Conservation (phyloP, 2,888 invertebrate genomes). For the Eupithecia centaureata region DNA sequence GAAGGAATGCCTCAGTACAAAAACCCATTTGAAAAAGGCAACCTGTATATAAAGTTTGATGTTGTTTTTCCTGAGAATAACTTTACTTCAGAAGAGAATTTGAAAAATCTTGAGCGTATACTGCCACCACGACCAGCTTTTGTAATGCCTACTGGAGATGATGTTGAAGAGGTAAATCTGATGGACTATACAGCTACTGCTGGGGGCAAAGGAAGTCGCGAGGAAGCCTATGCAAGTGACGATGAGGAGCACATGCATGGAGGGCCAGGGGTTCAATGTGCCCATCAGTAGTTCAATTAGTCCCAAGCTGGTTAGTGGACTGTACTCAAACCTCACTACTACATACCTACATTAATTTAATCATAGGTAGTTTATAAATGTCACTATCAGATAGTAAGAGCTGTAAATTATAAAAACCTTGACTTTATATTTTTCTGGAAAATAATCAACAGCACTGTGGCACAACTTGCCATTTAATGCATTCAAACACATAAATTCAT, state of each 20-base stretch:
- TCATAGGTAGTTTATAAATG: constrained; percentile 63
- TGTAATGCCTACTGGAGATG: constrained; percentile 89
- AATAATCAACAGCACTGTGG: no score
- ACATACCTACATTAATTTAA: constrained; percentile 63
- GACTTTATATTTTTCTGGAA: no score
- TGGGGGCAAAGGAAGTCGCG: constrained; percentile 79
- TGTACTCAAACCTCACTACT: constrained; percentile 71
- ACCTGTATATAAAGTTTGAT: constrained; percentile 93
- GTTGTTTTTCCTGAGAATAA: constrained; percentile 93
- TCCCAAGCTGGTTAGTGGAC: constrained; percentile 49
- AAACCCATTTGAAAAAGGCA: constrained; percentile 93
- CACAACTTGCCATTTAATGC: no score
- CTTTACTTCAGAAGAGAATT: constrained; percentile 87
- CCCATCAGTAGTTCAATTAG: constrained; percentile 88
- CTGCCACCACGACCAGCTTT: constrained; percentile 89
- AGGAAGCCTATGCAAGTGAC: constrained; percentile 90
- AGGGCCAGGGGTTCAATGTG: constrained; percentile 89
- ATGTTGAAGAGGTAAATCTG: constrained; percentile 94
- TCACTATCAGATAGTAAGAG: no score
- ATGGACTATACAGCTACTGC: constrained; percentile 88
- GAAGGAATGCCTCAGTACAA: constrained; percentile 96
- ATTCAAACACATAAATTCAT: no score
- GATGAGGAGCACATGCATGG: constrained; percentile 83
- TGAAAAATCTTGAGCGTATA: constrained; percentile 88
- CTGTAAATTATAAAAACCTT: no score